Conservation (phyloP, 2,113 vertebrate species). For the Pelecanoides urinatrix region DNA sequence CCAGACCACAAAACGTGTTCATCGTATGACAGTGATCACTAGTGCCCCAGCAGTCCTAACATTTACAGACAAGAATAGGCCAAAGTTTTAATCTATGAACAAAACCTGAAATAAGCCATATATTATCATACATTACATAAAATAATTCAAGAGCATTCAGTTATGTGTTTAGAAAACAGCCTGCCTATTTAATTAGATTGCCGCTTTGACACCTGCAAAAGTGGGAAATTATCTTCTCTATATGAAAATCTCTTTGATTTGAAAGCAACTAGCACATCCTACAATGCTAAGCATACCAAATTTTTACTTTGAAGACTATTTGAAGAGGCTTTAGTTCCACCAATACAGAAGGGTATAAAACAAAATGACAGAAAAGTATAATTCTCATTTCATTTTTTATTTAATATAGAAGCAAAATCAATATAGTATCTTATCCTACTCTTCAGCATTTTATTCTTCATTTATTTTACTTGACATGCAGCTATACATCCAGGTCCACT, state of each 20-base stretch:
- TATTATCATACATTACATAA: background rate
- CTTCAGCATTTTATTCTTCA: background rate
- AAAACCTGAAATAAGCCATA: background rate
- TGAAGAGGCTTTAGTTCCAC: background rate
- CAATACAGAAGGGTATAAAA: background rate
- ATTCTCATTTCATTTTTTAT: background rate
- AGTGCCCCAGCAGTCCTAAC: background rate
- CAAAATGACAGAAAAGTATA: background rate
- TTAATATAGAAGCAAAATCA: background rate
- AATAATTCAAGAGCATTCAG: background rate
- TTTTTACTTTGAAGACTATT: background rate
- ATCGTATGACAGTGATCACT: background rate
- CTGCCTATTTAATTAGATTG: background rate
- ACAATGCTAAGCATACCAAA: background rate
- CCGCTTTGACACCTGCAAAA: background rate
- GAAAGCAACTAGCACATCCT: background rate
- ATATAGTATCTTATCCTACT: background rate
- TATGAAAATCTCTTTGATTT: background rate
- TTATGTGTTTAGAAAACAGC: background rate
- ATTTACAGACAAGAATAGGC: background rate
- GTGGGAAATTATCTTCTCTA: background rate
- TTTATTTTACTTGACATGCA: background rate
- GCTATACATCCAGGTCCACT: background rate
- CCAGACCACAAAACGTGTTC: background rate
- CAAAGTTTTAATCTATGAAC: background rate